These are phyloP conservation scores for Melikaiella ostensackeni DNA, from an alignment of 2,888 invertebrate species.

Conservation along the genomic window DNA sequence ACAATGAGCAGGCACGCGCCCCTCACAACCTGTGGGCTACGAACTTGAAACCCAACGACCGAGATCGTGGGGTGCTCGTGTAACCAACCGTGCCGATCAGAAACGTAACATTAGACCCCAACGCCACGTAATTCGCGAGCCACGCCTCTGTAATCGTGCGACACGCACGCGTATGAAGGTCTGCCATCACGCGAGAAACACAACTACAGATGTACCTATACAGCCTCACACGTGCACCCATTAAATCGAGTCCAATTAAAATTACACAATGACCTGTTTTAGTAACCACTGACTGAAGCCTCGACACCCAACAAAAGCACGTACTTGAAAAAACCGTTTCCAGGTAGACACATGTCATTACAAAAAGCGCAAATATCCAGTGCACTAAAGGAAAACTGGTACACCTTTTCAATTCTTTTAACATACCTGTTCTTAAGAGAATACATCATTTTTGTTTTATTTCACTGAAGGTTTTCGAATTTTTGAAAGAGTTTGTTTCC, in stretches of 20 bases:
- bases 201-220: slow-evolving; percentile 20
- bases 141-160: slow-evolving; percentile 38
- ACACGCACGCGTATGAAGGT: slow-evolving; percentile 30
- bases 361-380: neutral
- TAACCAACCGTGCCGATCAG: slow-evolving; percentile 38
- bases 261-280: slow-evolving; percentile 36
- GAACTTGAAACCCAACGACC: slow-evolving; percentile 31
- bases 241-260: slow-evolving; percentile 34
- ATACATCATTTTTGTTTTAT: neutral
- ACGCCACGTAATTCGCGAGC: slow-evolving; percentile 38
- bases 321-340: slow-evolving; percentile 11
- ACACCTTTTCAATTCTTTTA: neutral
- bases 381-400: neutral
- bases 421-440: neutral
- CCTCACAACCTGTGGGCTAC: slow-evolving; percentile 37
- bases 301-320: slow-evolving; percentile 32
- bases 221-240: slow-evolving; percentile 25
- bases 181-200: slow-evolving; percentile 23
- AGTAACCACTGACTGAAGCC: neutral
- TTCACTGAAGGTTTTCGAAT: neutral
- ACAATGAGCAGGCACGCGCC: slow-evolving; percentile 39
- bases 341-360: slow-evolving; percentile 10
- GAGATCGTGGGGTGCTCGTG: slow-evolving; percentile 36
- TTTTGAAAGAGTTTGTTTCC: too few relatives aligned
- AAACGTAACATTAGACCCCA: slow-evolving; percentile 38